Evolutionary conservation across 2,113 vertebrate genomes (phyloP).

Genomic region (Probosciger aterrimus): DNA sequence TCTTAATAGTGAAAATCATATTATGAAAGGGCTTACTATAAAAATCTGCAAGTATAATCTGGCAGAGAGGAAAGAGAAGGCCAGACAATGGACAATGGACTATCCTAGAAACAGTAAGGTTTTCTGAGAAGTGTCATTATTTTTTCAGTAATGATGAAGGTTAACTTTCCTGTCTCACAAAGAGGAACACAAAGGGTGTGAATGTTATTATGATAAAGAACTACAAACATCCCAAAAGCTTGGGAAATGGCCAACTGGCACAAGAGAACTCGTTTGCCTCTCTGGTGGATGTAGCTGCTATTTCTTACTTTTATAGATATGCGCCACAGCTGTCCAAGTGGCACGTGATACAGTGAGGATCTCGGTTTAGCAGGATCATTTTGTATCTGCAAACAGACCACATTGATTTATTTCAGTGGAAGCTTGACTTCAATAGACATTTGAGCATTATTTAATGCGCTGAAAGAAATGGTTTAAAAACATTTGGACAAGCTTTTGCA

Average conservation of each 20-base stretch:
- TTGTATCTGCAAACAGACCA: neutral
- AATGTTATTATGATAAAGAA: neutral
- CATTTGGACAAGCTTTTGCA: neutral
- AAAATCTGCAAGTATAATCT: neutral
- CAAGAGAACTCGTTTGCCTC: rapidly evolving
- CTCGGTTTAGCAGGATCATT: neutral
- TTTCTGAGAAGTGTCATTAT: neutral
- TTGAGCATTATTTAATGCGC: neutral
- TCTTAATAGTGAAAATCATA: neutral
- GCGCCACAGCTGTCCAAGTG: neutral
- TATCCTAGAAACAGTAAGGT: neutral
- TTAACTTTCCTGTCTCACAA: neutral
- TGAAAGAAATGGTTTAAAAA: neutral
- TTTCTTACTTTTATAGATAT: neutral
- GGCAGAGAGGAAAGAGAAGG: neutral
- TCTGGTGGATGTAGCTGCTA: neutral
- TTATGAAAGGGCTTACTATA: neutral
- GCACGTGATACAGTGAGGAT: neutral
- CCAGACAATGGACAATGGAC: neutral
- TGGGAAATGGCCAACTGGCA: neutral
- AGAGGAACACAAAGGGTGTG: neutral
- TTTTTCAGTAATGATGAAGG: neutral
- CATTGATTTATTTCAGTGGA: neutral
- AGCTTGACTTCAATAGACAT: neutral
- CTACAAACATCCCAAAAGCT: neutral